Base-by-base conservation (phyloP, 2,888 invertebrate genomes). In the Disparrhopalites patrizii region DNA sequence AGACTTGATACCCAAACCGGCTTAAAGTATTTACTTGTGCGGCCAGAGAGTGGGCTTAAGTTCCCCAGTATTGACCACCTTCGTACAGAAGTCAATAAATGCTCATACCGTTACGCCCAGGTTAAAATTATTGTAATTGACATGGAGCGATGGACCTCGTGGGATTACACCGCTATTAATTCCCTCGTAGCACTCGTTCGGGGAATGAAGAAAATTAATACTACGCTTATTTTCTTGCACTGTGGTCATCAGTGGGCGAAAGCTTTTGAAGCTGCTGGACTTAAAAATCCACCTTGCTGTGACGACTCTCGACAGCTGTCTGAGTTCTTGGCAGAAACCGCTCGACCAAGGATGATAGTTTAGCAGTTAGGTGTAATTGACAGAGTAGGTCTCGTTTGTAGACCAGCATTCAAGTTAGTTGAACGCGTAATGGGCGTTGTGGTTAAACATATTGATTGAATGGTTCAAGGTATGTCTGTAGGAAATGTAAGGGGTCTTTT, bases 11-110 rank as follows among this genome's bases (percentile, higher is more conserved):
- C 67, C 1, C 64, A 58, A 2, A 62, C 64, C 1, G 63, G 67
- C 7, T n/a, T 38, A 2, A 62, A 63, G 25, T 74, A 74, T 38
- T 36, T 72, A 20, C 33, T 68, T 1, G 65, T 74, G 0, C 58
- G 51, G 13, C 73, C 74, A 1, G 68, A 65, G 38, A 30, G 58
- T 2, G 74, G 72, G 0, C 51, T 75, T 1, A 66, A 64, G 25
- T 75, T 75, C 61, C 72, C 74, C 8, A 69, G 67, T 4, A 73
- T 75, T 1, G 74, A 75, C 40, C 70, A 72, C 50, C 67, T 72
- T 18, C 62, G 68, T 1, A 68, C 67, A 2, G 60, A 61, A 15
- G 61, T 73, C 3, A 72, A 71, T 38, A 75, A 73, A 58, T 33
- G 71, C 8, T 58, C 68, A 1, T 28, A 69, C n/a, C 73, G 73